Evolutionary conservation across 2,797 vertebrate species (phyloP).

Genomic region (Halcyon chelicuti): DNA sequence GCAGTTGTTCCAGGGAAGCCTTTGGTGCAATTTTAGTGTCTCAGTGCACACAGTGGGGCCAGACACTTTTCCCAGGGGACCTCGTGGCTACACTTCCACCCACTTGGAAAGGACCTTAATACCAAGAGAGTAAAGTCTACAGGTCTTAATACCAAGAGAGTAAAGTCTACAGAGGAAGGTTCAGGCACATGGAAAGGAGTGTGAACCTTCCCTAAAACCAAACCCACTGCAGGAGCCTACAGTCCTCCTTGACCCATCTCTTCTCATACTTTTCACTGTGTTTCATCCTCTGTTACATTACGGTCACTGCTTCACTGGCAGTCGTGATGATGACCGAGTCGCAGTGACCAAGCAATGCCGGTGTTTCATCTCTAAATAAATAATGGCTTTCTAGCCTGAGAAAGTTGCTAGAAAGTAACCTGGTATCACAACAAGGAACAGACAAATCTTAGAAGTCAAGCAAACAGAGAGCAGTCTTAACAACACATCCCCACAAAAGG

Average conservation of each 20-base stretch:
- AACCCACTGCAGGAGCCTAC: not conserved
- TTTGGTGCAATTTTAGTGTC: not conserved
- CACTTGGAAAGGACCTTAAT: not conserved
- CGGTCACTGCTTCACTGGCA: not conserved
- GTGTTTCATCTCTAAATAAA: slow-evolving; percentile 26
- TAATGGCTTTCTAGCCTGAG: not conserved
- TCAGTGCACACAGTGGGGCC: not conserved
- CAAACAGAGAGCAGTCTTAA: not conserved
- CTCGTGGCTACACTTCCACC: not conserved
- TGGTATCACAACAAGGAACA: not conserved
- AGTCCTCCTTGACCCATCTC: not conserved
- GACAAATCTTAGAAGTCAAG: not conserved
- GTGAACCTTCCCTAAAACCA: not conserved
- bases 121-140: not conserved
- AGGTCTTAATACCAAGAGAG: not conserved
- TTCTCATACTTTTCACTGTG: not conserved
- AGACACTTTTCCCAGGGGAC: not conserved
- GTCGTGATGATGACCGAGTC: accelerated
- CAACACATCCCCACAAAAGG: not conserved
- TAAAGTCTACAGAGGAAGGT: not conserved
- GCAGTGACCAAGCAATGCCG: not conserved
- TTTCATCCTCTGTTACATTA: not conserved
- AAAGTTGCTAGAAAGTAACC: not conserved
- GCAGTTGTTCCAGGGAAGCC: not conserved
- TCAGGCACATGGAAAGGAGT: not conserved